Base-by-base conservation (phyloP, 2,797 vertebrate genomes). In the Enteromius viviparus region DNA sequence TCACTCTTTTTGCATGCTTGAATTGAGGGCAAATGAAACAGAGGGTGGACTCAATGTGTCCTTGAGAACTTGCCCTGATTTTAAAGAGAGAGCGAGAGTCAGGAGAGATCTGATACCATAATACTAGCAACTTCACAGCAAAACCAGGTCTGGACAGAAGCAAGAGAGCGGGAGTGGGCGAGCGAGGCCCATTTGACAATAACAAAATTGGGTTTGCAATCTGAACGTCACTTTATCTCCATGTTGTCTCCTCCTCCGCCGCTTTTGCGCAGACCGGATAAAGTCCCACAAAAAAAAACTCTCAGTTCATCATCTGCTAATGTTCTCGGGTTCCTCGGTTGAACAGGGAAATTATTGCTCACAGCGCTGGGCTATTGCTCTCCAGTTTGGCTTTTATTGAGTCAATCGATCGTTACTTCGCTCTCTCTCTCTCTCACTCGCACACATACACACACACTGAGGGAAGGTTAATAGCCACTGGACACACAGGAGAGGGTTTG, bases 371-470 rank as follows among this genome's bases (percentile, higher is more conserved):
- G 84, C 87, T 89, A 89, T 87, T 89, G 87, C 87, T 87, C 90
- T 89, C 85, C 80, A 45, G 84, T 93, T 92, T 89, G 90, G 80
- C 72, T 89, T 93, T 93, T 91, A 94, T 92, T 92, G 91, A 91
- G 86, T 87, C 91, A 89, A 93, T 94, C 87, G 88, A 93, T 93
- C 89, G 92, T 70, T 92, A 87, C 89, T 85, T 86, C 80, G 62
- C 88, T 87, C 87, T 69, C 29, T 83, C 79, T 87, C 53, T 64
- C 34, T 45, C 60, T 85, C 84, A 37, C 60, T 85, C 83, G 78
- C 87, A 85, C 85, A 89, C 83, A 76, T 84, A 88, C 76, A 75
- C 80, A 85, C 72, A 86, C 83, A 69, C 88, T 80, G 88, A 89
- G 89, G 89, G 85, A 89, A 90, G 90, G 88, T 91, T 91, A 93